phyloP scores from a whole-genome alignment of 2,888 invertebrate species.

The Ennomos quercinarius region DNA sequence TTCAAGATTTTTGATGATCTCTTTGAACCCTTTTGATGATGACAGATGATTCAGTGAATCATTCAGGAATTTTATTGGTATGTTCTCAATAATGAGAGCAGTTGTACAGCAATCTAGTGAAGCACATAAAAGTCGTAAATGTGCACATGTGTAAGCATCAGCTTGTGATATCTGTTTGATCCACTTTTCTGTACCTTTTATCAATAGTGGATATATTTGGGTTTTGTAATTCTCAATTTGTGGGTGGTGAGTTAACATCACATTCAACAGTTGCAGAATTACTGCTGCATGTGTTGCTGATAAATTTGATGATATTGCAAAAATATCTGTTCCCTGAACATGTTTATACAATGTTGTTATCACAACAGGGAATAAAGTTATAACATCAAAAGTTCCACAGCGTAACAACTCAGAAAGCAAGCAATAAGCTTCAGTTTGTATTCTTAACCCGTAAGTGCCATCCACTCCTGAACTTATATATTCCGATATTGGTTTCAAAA shows the following conservation, averaged over 20 bases:
- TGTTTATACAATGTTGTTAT: slow-evolving; percentile 85
- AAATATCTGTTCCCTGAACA: slow-evolving; percentile 83
- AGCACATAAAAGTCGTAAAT: slow-evolving; percentile 69
- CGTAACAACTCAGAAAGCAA: slow-evolving; percentile 84
- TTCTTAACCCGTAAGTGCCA: slow-evolving; percentile 79
- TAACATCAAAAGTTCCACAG: slow-evolving; percentile 74
- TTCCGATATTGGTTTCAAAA: slow-evolving; percentile 81
- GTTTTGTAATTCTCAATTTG: slow-evolving; percentile 56
- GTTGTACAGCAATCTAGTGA: slow-evolving; percentile 70
- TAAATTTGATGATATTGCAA: slow-evolving; percentile 72
- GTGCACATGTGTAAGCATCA: slow-evolving; percentile 74
- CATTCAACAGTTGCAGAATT: slow-evolving; percentile 76
- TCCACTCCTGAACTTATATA: slow-evolving; percentile 84
- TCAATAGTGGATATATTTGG: slow-evolving; percentile 70
- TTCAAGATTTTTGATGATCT: slow-evolving; percentile 67
- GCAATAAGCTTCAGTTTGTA: slow-evolving; percentile 88
- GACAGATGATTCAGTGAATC: slow-evolving; percentile 64
- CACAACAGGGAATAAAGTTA: slow-evolving; percentile 82
- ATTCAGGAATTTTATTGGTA: slow-evolving; percentile 62
- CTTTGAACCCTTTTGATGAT: slow-evolving; percentile 74
- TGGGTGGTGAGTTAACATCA: slow-evolving; percentile 53
- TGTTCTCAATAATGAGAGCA: slow-evolving; percentile 59
- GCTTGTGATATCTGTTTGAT: slow-evolving; percentile 68
- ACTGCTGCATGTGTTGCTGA: slow-evolving; percentile 86
- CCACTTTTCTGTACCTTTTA: slow-evolving; percentile 81